Evolutionary conservation across 2,888 invertebrate species (phyloP), one percentile per base, ranked within the genome.

Genomic region (Drosophila subsilvestris): DNA sequence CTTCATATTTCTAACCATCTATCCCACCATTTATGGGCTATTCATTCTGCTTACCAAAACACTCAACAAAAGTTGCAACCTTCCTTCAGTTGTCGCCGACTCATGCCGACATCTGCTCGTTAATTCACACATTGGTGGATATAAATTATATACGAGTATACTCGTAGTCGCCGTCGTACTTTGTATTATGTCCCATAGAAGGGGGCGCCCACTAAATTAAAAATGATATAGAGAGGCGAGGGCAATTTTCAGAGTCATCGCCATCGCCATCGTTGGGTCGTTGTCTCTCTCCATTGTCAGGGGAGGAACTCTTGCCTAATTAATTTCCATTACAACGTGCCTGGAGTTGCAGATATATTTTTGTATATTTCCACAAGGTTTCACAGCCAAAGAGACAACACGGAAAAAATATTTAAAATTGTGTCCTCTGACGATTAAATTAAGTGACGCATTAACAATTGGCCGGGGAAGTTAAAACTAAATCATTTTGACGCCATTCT

Each of bases 321-420:
- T 89, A 89, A 89, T 89, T 90, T 87, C 79, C 85, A 80, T 81
- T 86, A 81, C 86, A 90, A 89, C 83, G 87, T 88, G 90, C 86
- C 69, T 63, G 68, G 81, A 80, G 79, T 84, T 79, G 82, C 80
- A 77, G 84, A 88, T 86, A 79, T 78, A 73, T 77, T 7, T 37
- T 6, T n/a, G 9, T 27, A 27, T 25, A 25, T 27, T 9, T 27
- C 27, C 37, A 14, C 37, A 37, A 37, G 37, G 37, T 37, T 37
- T 2, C 37, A 14, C 37, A 6, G 37, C 37, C 14, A 76, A 76
- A 54, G 67, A 58, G 74, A 37, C 14, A 37, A 14, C 14, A 6
- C 14, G 37, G n/a, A 37, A 37, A 14, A 37, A 14, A n/a, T 37
- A n/a, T 37, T 37, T 37, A 37, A 37, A 37, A 37, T 37, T 37